Conservation (phyloP, 2,113 vertebrate genomes). For the Ctenodactylus gundi region DNA sequence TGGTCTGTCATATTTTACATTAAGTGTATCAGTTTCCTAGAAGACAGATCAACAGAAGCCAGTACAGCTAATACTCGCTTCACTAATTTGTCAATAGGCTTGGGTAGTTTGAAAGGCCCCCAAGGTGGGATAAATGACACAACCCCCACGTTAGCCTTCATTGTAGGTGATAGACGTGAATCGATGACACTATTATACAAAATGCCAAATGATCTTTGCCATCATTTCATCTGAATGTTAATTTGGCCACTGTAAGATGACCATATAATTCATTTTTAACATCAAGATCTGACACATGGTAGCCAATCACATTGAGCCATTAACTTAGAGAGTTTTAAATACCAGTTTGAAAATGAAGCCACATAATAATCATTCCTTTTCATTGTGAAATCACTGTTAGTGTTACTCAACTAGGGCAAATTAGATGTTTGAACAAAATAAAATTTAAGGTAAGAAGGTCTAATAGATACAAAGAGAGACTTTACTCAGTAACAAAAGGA, state of each 20-base stretch:
- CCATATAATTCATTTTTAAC: constrained; percentile 51
- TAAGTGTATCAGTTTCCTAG: not conserved
- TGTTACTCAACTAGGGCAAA: constrained; percentile 56
- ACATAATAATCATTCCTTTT: constrained; percentile 54
- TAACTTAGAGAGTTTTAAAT: constrained; percentile 56
- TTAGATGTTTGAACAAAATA: constrained; percentile 38
- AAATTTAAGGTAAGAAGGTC: constrained; percentile 39
- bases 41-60: constrained; percentile 5
- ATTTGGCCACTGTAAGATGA: constrained; percentile 33
- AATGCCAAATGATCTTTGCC: constrained; percentile 46
- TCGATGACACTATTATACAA: not conserved
- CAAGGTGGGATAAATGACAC: not conserved
- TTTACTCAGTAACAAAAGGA: not conserved
- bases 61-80: not conserved
- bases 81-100: constrained; percentile 17
- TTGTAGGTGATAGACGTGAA: not conserved
- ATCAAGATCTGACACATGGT: constrained; percentile 49
- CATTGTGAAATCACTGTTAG: constrained; percentile 38
- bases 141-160: not conserved
- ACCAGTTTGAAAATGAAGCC: constrained; percentile 55
- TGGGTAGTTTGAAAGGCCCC: constrained; percentile 30
- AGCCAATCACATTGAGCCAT: not conserved
- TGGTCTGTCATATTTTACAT: not conserved
- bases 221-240: constrained; percentile 48
- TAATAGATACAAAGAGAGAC: not conserved